Percentiles rank a stretch among this genome's conserved stretches.
These are phyloP conservation scores for Smutsia gigantea DNA, from an alignment of 2,797 vertebrate species.

Conservation along the genomic window DNA sequence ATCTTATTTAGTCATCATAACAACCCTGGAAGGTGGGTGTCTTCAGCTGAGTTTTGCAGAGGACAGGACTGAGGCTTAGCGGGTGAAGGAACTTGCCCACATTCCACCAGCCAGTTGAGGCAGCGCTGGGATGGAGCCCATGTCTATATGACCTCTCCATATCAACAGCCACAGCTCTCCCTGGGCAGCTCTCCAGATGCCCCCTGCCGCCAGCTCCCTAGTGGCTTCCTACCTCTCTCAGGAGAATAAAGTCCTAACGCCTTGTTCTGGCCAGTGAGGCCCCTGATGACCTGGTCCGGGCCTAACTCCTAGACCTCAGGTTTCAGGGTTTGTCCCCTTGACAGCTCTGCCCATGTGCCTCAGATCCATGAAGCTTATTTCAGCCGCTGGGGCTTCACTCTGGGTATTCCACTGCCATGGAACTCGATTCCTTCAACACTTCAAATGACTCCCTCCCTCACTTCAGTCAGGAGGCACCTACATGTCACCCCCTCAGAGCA, in stretches of 20 bases:
- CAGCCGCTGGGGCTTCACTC: background rate
- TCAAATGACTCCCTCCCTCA: background rate
- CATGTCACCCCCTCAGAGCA: fast-evolving
- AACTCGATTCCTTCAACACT: background rate
- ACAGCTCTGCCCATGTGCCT: background rate
- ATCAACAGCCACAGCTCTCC: background rate
- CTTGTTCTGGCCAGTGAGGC: background rate
- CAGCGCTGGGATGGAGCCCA: background rate
- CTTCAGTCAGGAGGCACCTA: background rate
- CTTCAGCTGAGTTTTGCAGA: background rate
- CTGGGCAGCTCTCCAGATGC: background rate
- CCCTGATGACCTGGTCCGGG: background rate
- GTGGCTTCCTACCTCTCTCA: background rate
- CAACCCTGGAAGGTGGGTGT: background rate
- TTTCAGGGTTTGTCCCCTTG: background rate
- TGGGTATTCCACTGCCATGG: background rate
- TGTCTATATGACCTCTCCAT: fast-evolving
- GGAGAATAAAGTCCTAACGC: no score
- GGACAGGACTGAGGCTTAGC: background rate
- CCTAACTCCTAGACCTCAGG: background rate
- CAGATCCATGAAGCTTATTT: background rate
- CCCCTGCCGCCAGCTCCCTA: background rate
- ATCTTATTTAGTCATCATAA: background rate
- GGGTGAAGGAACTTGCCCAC: background rate
- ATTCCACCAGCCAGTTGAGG: background rate